These are phyloP conservation scores for Drosophila meridiana DNA, from an alignment of 2,888 invertebrate genomes.

Conservation along the genomic window DNA sequence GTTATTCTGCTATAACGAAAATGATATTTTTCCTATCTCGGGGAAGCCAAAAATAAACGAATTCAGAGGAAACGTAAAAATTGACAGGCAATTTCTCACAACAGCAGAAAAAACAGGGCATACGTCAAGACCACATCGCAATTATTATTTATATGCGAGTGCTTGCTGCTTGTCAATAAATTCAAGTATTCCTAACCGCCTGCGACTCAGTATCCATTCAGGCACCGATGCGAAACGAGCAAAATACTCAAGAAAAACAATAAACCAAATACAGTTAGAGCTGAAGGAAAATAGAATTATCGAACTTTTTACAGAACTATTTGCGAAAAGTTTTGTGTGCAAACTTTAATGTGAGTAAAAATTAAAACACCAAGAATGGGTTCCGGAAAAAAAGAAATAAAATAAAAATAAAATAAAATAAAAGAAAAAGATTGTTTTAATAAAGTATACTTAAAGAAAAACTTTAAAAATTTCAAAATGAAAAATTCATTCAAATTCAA, in stretches of 20 bases:
- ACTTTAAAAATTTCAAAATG: background rate
- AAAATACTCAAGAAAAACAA: background rate
- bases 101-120: background rate
- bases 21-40: background rate
- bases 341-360: background rate
- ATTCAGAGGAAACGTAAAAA: background rate
- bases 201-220: conserved; percentile 12
- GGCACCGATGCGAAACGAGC: background rate
- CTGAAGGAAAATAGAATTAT: background rate
- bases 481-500: background rate
- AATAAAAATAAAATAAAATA: background rate
- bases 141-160: background rate
- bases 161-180: conserved; percentile 6
- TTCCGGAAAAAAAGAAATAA: background rate
- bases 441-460: background rate
- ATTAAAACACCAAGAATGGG: too few relatives aligned
- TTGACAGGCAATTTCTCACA: background rate
- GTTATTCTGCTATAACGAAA: background rate
- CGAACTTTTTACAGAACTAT: background rate
- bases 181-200: background rate
- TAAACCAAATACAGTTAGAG: background rate
- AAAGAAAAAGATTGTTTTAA: too few relatives aligned
- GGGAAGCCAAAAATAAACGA: background rate
- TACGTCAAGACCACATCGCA: background rate
- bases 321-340: background rate